Conservation (phyloP, 2,797 vertebrate species). For the Hylomyscus alleni region DNA sequence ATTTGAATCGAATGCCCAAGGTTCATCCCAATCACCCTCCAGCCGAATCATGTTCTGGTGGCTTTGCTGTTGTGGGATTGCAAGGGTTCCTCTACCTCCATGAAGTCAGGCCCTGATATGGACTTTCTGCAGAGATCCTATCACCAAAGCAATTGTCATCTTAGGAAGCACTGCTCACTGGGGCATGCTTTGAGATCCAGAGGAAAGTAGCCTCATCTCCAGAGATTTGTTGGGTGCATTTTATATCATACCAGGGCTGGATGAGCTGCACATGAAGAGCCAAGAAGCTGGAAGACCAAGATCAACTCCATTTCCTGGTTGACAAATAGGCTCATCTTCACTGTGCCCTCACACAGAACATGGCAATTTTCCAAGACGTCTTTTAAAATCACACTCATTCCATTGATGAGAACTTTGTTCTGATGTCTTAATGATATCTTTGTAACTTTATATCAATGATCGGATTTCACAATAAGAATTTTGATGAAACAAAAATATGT, state of each 20-base stretch:
- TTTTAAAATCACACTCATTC: neutral
- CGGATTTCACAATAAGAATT: neutral
- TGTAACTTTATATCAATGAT: neutral
- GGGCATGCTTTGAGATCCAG: neutral
- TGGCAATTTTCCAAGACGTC: neutral
- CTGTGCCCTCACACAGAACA: neutral
- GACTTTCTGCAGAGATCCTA: neutral
- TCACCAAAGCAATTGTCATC: neutral
- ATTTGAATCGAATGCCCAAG: neutral
- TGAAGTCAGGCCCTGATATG: neutral
- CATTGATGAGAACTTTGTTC: neutral
- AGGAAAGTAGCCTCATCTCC: neutral
- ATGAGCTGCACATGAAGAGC: neutral
- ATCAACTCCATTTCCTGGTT: neutral
- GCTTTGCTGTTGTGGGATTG: neutral
- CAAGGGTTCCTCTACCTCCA: neutral
- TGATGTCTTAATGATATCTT: neutral
- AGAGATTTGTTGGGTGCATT: neutral
- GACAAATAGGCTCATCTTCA: neutral
- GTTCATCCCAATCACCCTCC: neutral
- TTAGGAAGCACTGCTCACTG: neutral
- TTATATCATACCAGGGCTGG: neutral
- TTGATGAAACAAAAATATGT: neutral
- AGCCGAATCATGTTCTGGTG: neutral
- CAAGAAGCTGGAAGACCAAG: neutral